A percentile compares a stretch with the other conserved stretches of the same genome.
Evolutionary conservation across 2,888 invertebrate genomes (phyloP).

Genomic region (Frankliniella fusca): DNA sequence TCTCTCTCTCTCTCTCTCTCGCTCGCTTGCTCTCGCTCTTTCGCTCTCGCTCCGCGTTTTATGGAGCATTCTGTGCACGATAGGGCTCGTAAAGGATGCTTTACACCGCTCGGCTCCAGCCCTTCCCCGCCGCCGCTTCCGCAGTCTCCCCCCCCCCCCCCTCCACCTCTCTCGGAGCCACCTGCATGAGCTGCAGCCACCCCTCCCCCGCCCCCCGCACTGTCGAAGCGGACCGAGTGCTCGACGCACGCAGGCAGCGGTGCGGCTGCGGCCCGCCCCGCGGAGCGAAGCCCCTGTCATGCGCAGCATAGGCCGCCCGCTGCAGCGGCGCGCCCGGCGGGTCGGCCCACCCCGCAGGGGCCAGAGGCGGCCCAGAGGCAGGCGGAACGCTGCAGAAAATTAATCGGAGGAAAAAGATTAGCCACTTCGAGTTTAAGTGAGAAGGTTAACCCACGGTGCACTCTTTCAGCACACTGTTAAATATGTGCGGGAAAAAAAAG

Average conservation of each 20-base stretch:
- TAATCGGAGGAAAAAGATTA: too few relatives aligned
- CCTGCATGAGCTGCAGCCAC: too few relatives aligned
- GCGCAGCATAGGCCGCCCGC: not conserved
- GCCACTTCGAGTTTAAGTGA: too few relatives aligned
- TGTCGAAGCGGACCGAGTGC: not conserved
- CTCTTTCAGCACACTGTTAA: too few relatives aligned
- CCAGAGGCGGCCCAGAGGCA: not conserved
- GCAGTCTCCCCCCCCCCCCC: not conserved
- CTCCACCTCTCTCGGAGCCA: too few relatives aligned
- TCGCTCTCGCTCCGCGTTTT: not conserved
- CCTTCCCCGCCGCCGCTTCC: not conserved
- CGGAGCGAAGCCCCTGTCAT: not conserved
- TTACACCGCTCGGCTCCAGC: not conserved
- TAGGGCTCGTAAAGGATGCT: constrained; percentile 14
- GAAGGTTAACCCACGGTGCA: too few relatives aligned
- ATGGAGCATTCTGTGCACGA: constrained; percentile 13
- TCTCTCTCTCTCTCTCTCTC: too few relatives aligned
- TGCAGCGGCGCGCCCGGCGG: not conserved
- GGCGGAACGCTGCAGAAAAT: too few relatives aligned
- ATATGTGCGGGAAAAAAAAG: too few relatives aligned
- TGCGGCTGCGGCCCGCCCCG: not conserved
- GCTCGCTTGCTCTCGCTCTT: too few relatives aligned
- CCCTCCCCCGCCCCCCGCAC: not conserved
- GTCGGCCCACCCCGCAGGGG: not conserved
- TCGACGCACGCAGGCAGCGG: not conserved